phyloP scores from a whole-genome alignment of 2,113 vertebrate species.

The Aphelocoma coerulescens region DNA sequence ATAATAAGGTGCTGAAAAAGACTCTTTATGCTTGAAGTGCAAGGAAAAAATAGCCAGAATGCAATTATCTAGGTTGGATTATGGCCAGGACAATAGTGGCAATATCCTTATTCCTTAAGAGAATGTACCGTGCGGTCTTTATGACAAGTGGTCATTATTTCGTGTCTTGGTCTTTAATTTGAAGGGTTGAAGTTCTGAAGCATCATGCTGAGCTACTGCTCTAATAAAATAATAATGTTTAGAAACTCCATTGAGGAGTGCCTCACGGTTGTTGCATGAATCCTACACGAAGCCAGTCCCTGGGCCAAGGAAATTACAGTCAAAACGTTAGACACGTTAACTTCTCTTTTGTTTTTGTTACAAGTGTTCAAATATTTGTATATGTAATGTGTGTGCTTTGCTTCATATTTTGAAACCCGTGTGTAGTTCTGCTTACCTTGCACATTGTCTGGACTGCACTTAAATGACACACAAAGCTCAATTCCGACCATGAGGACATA shows the following conservation, averaged over 20 bases:
- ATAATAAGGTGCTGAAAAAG: slow-evolving; percentile 11
- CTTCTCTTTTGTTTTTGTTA: neutral
- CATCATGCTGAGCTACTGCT: neutral
- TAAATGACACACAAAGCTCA: neutral
- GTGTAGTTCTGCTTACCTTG: neutral
- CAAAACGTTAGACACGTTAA: neutral
- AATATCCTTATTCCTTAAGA: neutral
- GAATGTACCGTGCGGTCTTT: neutral
- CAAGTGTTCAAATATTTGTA: neutral
- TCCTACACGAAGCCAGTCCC: neutral
- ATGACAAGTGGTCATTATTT: slow-evolving; percentile 15
- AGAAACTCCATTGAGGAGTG: neutral
- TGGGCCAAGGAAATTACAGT: neutral
- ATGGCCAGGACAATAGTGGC: neutral
- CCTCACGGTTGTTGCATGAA: neutral
- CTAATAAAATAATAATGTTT: slow-evolving; percentile 17
- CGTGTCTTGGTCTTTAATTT: slow-evolving; percentile 7
- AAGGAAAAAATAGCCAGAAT: neutral
- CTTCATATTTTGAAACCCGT: neutral
- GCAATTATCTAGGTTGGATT: neutral
- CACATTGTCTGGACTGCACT: neutral
- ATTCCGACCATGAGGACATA: neutral
- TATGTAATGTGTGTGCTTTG: neutral
- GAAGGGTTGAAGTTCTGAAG: neutral
- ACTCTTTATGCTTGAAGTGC: neutral